These are phyloP conservation scores for Epinotia ramella DNA, from an alignment of 2,888 invertebrate genomes.

Conservation along the genomic window DNA sequence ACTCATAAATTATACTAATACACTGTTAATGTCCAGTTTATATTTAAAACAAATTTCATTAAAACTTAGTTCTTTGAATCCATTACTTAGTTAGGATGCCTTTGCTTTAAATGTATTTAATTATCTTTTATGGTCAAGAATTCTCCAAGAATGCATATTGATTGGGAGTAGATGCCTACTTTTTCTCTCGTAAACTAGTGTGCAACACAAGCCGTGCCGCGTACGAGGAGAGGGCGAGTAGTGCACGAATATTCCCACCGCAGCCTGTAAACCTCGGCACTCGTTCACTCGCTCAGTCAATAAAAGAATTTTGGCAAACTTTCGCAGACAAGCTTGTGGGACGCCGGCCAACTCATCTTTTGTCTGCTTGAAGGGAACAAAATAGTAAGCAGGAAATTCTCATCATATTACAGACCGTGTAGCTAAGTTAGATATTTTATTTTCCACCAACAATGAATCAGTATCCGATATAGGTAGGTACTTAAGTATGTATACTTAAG, in stretches of 20 bases:
- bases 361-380: slow-evolving; percentile 80
- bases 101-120: not conserved
- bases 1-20: slow-evolving; percentile 49
- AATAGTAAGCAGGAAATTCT: slow-evolving; percentile 60
- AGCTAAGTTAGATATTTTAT: slow-evolving; percentile 14
- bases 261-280: slow-evolving; percentile 71
- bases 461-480: not conserved
- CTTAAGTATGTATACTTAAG: not conserved
- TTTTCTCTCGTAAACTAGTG: not conserved
- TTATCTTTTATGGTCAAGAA: not conserved
- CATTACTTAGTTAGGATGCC: not conserved
- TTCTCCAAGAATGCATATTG: not conserved
- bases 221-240: slow-evolving; percentile 53
- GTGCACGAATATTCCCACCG: slow-evolving; percentile 64
- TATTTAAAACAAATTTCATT: slow-evolving; percentile 19
- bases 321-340: slow-evolving; percentile 83
- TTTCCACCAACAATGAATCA: not conserved
- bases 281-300: slow-evolving; percentile 78
- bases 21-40: slow-evolving; percentile 34
- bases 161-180: not conserved
- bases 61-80: slow-evolving; percentile 10
- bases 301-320: slow-evolving; percentile 85
- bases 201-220: slow-evolving; percentile 11
- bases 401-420: slow-evolving; percentile 47
- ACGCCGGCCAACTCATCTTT: slow-evolving; percentile 83